Base-by-base conservation (phyloP, 53 echinoderm and acorn worm species). In the Pentamera pediparva region DNA sequence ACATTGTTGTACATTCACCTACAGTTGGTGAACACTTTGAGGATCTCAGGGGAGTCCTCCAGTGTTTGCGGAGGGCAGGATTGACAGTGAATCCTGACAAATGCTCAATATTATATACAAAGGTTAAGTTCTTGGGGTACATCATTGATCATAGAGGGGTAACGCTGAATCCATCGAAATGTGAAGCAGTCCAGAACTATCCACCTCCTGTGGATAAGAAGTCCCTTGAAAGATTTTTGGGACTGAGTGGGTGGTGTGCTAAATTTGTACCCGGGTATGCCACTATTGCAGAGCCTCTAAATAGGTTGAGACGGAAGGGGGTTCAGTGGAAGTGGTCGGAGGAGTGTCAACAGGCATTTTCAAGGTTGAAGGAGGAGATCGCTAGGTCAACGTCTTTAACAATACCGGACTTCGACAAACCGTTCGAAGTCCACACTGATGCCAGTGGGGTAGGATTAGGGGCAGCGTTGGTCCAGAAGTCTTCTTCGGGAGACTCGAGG, bases 261-360 rank as follows among this genome's bases (percentile, higher is more conserved):
- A 62, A 62, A 37, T 62, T 62, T 62, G 62, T 62, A 1, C 35
- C 35, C 15, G 37, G 37, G 3, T 62, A 62, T 62, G 62, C 62
- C 3, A 62, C 0, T 0, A 62, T 62, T 35, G 62, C 8, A 0
- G 36, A 62, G 37, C 62, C 62, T 35, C 37, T 62, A 34, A 62
- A 54, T 6, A 54, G 8, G 19, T 54, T 54, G 19, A 12, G 55
- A 27, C 12, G 19, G 21, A 54, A 54, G 19, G 55, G 9, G 55
- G 55, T 54, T 12, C 12, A 54, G 55, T 54, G 55, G 55, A 11
- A 54, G 12, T 54, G 55, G 55, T 54, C 55, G 19, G 55, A 54
- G 13, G 55, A 8, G 26, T 54, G 3, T 54, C 13, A 54, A 27
- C 8, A 9, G 19, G 55, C 55, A 2, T 54, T 2, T 1, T 1